Base-by-base conservation (phyloP, 2,113 vertebrate genomes). In the Machaerirhynchus nigripectus region DNA sequence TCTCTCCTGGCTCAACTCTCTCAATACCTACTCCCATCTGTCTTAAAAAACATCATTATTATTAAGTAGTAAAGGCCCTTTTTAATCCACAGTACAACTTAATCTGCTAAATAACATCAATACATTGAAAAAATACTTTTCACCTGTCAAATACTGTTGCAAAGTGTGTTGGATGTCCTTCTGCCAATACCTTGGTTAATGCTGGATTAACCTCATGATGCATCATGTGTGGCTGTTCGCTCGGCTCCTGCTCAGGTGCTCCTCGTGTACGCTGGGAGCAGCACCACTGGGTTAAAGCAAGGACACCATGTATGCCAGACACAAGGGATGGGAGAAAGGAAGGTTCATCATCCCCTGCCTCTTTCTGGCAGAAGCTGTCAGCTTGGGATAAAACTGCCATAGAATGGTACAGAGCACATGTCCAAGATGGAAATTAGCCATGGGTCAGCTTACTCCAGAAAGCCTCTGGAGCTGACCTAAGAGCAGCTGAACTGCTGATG, bases 221-320 rank as follows among this genome's bases (percentile, higher is more conserved):
- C n/a, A 11, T 23, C 7, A 7, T 1, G 3, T 64, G 44, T 18
- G 44, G 31, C 47, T 59, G 7, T 47, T 78, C 2, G 1, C 55
- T 73, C 20, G 39, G 50, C 15, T 65, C 35, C 30, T 39, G n/a
- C 37, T 73, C 37, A 73, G 1, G 6, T 5, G 9, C 24, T 77
- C n/a, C 44, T 83, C 6, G 1, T 13, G 50, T 17, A 33, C 0
- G 0, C 46, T 18, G 64, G 7, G 18, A 69, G 42, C 49, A 76
- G 67, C 7, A 2, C 60, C 2, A 0, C 10, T 6, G 4, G 42
- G 33, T 56, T 76, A 46, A 46, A 71, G 35, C 15, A 24, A 47
- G 47, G 81, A 53, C 27, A 61, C 30, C 37, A 1, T 0, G 0
- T 31, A 18, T 42, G 23, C 53, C 2, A 18, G n/a, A 39, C n/a